Conservation (phyloP, 2,888 invertebrate genomes). For the Disparrhopalites patrizii region DNA sequence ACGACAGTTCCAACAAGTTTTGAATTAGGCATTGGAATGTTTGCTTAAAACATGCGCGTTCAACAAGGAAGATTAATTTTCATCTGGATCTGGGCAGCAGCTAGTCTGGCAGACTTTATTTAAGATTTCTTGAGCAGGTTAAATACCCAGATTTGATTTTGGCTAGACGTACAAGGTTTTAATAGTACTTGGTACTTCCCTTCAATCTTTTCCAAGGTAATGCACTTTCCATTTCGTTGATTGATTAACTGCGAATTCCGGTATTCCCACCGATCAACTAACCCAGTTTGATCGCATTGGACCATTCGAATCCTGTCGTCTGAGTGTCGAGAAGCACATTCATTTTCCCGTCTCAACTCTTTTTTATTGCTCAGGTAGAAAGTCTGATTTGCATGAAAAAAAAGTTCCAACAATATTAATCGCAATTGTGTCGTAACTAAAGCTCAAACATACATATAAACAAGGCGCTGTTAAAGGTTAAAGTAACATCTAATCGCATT, state of each 20-base stretch:
- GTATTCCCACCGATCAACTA: slow-evolving; percentile 40
- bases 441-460: neutral
- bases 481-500: no score
- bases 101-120: no score
- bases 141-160: neutral
- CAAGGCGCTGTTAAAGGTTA: neutral
- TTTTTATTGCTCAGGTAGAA: slow-evolving; percentile 67
- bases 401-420: slow-evolving; percentile 3
- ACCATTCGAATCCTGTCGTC: slow-evolving; percentile 42
- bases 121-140: neutral
- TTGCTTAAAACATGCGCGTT: no score
- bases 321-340: slow-evolving; percentile 59
- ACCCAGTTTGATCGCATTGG: slow-evolving; percentile 38
- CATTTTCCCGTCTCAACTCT: slow-evolving; percentile 71
- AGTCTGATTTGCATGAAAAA: slow-evolving; percentile 56
- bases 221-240: slow-evolving; percentile 33
- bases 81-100: no score
- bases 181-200: slow-evolving; percentile 20
- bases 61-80: no score
- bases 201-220: slow-evolving; percentile 36
- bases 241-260: slow-evolving; percentile 38
- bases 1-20: no score
- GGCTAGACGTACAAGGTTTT: slow-evolving; percentile 23
- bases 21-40: no score
- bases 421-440: neutral